Evolutionary conservation across 2,113 vertebrate species (phyloP).

Genomic region (Campylorhamphus procurvoides): DNA sequence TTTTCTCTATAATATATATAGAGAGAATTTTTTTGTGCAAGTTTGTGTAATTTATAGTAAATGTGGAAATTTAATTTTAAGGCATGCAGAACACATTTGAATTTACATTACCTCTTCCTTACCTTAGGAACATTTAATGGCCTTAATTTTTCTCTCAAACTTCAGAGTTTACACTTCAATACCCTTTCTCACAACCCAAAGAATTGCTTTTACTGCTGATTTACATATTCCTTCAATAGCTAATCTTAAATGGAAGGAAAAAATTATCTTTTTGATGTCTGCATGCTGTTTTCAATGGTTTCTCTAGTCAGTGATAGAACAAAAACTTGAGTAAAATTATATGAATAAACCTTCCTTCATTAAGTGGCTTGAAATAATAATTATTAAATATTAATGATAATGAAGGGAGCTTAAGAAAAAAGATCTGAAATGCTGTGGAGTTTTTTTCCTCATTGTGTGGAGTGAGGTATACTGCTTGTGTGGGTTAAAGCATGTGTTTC

Average conservation of each 20-base stretch:
- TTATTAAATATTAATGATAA: not conserved
- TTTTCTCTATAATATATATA: not conserved
- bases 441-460: not conserved
- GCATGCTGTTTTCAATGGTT: not conserved
- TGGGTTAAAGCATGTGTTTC: not conserved
- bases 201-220: not conserved
- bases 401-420: not conserved
- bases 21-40: not conserved
- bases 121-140: not conserved
- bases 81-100: not conserved
- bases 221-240: not conserved
- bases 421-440: rapidly evolving
- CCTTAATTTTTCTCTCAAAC: not conserved
- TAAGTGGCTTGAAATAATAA: not conserved
- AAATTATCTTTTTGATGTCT: not conserved
- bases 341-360: not conserved
- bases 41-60: not conserved
- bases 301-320: not conserved
- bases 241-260: not conserved
- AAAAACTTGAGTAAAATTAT: not conserved
- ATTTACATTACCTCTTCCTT: not conserved
- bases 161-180: not conserved
- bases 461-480: not conserved
- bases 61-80: not conserved
- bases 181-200: not conserved